Evolutionary conservation across 2,888 invertebrate species (phyloP).

Genomic region (Heliconius sara): DNA sequence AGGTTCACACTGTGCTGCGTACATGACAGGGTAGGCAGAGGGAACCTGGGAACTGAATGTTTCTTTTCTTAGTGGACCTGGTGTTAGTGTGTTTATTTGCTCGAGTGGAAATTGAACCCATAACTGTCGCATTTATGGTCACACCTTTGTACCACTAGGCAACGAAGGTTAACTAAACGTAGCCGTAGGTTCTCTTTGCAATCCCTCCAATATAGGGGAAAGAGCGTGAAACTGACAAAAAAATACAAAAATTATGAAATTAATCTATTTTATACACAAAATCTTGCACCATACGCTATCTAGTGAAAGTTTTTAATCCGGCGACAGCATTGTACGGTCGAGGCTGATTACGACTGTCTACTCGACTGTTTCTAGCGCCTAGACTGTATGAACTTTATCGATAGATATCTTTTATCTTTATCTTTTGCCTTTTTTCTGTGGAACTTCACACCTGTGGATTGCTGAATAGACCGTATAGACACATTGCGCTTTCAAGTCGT

Average conservation of each 20-base stretch:
- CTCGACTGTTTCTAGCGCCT: background rate
- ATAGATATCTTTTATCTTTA: constrained; percentile 13
- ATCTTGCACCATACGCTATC: constrained; percentile 11
- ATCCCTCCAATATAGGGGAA: background rate
- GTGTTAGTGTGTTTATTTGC: too few relatives aligned
- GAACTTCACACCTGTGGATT: background rate
- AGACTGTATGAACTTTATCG: constrained; percentile 10
- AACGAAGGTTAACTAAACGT: too few relatives aligned
- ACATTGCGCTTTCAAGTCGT: background rate
- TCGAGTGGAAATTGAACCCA: too few relatives aligned
- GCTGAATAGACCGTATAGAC: background rate
- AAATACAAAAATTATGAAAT: background rate
- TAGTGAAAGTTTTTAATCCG: constrained; percentile 22
- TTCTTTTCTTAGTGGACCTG: too few relatives aligned
- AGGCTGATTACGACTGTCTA: constrained; percentile 27
- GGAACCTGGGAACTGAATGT: too few relatives aligned
- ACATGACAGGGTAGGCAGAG: too few relatives aligned
- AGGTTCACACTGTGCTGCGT: too few relatives aligned
- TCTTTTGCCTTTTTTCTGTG: background rate
- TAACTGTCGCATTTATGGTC: too few relatives aligned
- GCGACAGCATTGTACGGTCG: constrained; percentile 22
- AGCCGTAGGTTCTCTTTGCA: too few relatives aligned
- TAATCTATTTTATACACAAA: background rate
- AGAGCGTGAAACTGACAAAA: background rate
- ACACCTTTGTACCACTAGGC: too few relatives aligned